phyloP scores from a whole-genome alignment of 2,113 vertebrate species.

The Cygnus atratus region DNA sequence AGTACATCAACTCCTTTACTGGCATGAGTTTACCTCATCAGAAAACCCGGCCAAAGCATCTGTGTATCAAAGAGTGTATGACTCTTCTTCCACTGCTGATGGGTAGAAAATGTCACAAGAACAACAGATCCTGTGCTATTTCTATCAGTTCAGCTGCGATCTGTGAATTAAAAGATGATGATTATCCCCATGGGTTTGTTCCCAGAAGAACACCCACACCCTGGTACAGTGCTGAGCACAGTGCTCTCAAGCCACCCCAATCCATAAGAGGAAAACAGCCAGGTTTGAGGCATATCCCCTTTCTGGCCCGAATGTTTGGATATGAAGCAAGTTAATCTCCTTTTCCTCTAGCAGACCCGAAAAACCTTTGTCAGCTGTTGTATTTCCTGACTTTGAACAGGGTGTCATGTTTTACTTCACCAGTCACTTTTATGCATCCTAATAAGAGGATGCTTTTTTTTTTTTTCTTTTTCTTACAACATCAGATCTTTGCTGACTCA shows the following conservation, averaged over 20 bases:
- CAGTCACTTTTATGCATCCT: neutral
- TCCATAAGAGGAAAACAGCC: fast-evolving
- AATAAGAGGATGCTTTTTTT: neutral
- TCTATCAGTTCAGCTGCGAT: neutral
- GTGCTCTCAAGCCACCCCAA: neutral
- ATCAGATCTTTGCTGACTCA: neutral
- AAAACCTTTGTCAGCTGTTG: neutral
- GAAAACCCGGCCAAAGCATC: slow-evolving; percentile 21
- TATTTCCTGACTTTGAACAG: neutral
- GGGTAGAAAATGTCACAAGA: neutral
- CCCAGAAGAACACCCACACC: neutral
- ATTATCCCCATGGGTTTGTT: neutral
- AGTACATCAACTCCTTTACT: neutral
- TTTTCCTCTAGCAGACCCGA: neutral
- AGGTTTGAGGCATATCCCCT: neutral
- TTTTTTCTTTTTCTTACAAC: neutral
- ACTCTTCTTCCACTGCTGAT: neutral
- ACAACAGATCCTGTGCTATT: slow-evolving; percentile 1
- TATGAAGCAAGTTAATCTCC: neutral
- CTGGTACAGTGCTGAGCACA: neutral
- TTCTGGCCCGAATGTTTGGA: neutral
- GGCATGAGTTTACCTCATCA: neutral
- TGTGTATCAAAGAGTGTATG: neutral
- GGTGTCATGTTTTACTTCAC: neutral
- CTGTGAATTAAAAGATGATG: neutral